Evolutionary conservation across 53 echinoderm and acorn worm species (phyloP), one percentile per base, ranked within the genome.

Genomic region (Holothuria scabra): DNA sequence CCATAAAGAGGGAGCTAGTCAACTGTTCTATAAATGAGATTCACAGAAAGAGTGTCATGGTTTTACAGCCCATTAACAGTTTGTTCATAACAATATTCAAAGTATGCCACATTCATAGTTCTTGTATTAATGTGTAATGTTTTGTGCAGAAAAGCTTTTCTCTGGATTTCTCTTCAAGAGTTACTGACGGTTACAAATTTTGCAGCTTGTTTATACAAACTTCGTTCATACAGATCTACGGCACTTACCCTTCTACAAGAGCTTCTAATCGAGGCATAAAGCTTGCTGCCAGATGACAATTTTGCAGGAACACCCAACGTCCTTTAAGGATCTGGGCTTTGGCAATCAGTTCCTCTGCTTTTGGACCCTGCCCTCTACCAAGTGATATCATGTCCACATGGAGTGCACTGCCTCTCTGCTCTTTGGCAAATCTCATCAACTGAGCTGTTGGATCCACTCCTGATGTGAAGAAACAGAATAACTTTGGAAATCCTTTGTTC

Each of bases 301-400:
- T 99, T 87, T 99, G 99, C 23, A 99, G 86, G 76, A 95, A 99
- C 46, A 95, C 93, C 99, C 99, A 95, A 12, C 95, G 67, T 1
- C 99, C 99, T 49, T 99, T 99, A 29, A 99, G 87, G 59, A 99
- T 99, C 91, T 99, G 99, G n/a, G 99, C 99, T 85, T 99, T 99
- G 65, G 99, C 92, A 64, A 99, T 99, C 80, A 99, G 86, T 64
- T 99, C 99, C 88, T 99, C 99, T 11, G 99, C 99, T 66, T 99
- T 97, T 14, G 99, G 99, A 2, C 99, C 99, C 70, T 99, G 99
- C 20, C 99, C 99, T 24, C 99, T 84, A 41, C 99, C 99, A 28
- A 99, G 88, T 14, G 99, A 99, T 60, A 99, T 95, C 79, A 99
- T 91, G 86, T 99, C 99, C 23, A 99, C 87, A 28, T 99, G 94